These are phyloP conservation scores for Trinorchestia longiramus DNA, from an alignment of 1,140 invertebrate genomes.

Conservation along the genomic window DNA sequence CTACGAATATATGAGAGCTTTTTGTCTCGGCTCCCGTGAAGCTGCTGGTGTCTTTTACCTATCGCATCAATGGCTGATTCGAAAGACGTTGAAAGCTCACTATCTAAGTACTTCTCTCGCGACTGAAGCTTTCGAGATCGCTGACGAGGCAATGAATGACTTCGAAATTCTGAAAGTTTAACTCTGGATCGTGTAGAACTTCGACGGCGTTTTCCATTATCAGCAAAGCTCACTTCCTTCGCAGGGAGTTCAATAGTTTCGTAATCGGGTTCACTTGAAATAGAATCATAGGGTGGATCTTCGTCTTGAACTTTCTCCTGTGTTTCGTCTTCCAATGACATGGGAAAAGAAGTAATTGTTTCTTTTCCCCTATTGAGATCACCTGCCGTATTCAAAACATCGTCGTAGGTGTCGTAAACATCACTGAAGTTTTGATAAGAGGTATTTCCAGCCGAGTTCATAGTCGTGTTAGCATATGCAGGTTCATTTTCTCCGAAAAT, in stretches of 20 bases:
- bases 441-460: neutral
- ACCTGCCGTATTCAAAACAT: neutral
- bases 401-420: slow-evolving; percentile 27
- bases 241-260: neutral
- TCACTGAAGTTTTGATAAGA: slow-evolving; percentile 27
- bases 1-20: neutral
- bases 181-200: slow-evolving; percentile 29
- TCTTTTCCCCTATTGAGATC: neutral
- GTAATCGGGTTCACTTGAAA: neutral
- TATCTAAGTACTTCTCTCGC: neutral
- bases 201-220: neutral
- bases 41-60: neutral
- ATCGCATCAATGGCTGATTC: slow-evolving; percentile 26
- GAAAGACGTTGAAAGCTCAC: slow-evolving; percentile 16
- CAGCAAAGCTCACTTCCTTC: neutral
- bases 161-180: slow-evolving; percentile 44
- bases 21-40: neutral
- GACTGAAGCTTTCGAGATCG: neutral
- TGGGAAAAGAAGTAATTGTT: neutral
- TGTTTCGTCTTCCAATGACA: slow-evolving; percentile 3
- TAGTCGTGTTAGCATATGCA: neutral
- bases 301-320: neutral
- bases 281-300: neutral
- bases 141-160: slow-evolving; percentile 42
- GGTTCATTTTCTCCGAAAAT: neutral